Percentiles rank a stretch among this genome's conserved stretches.
Conservation (phyloP, 2,113 vertebrate genomes). For the Cromileptes altivelis region DNA sequence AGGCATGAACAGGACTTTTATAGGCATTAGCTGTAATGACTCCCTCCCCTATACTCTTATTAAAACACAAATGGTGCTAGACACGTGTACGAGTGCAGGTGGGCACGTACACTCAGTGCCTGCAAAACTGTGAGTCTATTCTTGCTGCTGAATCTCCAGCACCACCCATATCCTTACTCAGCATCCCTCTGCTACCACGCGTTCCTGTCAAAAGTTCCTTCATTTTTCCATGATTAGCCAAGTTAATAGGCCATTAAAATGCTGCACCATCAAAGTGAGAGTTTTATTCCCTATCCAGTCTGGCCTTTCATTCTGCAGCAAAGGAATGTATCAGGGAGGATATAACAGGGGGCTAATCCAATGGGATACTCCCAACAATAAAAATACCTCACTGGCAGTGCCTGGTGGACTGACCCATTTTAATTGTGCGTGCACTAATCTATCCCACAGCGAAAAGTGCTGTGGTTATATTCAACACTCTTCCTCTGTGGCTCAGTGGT, state of each 20-base stretch:
- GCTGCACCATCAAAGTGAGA: slow-evolving; percentile 48
- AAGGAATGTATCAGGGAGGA: slow-evolving; percentile 56
- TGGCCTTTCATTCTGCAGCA: slow-evolving; percentile 41
- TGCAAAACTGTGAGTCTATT: slow-evolving; percentile 17
- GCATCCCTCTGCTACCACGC: slow-evolving; percentile 18
- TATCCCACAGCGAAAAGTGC: slow-evolving; percentile 69
- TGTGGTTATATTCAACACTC: slow-evolving; percentile 67
- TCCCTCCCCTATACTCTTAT: slow-evolving; percentile 22
- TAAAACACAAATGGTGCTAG: slow-evolving; percentile 34
- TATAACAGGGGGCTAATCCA: slow-evolving; percentile 67
- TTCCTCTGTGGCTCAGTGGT: slow-evolving; percentile 71
- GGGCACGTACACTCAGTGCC: neutral
- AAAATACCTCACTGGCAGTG: slow-evolving; percentile 73
- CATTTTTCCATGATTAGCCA: slow-evolving; percentile 46
- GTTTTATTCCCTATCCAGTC: slow-evolving; percentile 49
- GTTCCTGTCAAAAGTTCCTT: slow-evolving; percentile 36
- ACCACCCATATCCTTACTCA: slow-evolving; percentile 16
- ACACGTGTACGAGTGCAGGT: neutral
- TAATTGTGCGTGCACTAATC: slow-evolving; percentile 80
- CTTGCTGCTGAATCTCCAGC: slow-evolving; percentile 6
- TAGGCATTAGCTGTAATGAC: slow-evolving; percentile 45
- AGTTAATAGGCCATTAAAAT: slow-evolving; percentile 61
- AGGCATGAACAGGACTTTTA: slow-evolving; percentile 42
- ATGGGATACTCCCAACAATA: slow-evolving; percentile 78
- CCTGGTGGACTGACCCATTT: slow-evolving; percentile 75